Conservation (phyloP, 2,888 invertebrate genomes). For the Lasioglossum figueresi region DNA sequence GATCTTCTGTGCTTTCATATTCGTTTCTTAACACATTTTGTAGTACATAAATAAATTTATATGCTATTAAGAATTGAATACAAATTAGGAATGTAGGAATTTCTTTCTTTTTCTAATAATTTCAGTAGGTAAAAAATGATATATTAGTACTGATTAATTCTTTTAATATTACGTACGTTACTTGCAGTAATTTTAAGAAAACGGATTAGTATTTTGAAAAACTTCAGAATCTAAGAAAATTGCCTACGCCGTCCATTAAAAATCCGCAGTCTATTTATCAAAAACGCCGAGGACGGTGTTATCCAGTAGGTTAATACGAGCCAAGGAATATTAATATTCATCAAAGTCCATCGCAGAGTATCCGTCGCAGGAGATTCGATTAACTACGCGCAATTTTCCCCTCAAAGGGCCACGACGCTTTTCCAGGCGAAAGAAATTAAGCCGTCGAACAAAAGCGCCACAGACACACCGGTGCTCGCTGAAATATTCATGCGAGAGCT, state of each 20-base stretch:
- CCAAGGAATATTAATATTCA: not conserved
- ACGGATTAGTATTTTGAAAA: too few relatives aligned
- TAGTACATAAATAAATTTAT: not conserved
- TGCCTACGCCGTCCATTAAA: not conserved
- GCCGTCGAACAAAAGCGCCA: slow-evolving; percentile 19
- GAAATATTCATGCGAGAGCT: slow-evolving; percentile 44
- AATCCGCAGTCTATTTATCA: not conserved
- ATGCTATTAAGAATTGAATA: too few relatives aligned
- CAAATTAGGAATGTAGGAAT: too few relatives aligned
- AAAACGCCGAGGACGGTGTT: not conserved
- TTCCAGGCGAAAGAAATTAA: slow-evolving; percentile 1
- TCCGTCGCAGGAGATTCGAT: not conserved
- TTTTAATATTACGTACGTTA: too few relatives aligned
- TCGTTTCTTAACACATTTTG: not conserved
- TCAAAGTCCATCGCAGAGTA: not conserved
- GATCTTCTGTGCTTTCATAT: not conserved
- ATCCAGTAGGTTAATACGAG: not conserved
- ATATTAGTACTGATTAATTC: too few relatives aligned
- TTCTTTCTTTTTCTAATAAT: too few relatives aligned
- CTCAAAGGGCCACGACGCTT: not conserved
- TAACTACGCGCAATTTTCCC: not conserved
- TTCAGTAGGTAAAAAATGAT: too few relatives aligned
- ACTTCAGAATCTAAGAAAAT: too few relatives aligned
- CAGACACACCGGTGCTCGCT: slow-evolving; percentile 19
- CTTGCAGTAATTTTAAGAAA: too few relatives aligned